These are phyloP conservation scores for Pristionchus arcanus DNA, from an alignment of 2,888 invertebrate species.

Conservation along the genomic window DNA sequence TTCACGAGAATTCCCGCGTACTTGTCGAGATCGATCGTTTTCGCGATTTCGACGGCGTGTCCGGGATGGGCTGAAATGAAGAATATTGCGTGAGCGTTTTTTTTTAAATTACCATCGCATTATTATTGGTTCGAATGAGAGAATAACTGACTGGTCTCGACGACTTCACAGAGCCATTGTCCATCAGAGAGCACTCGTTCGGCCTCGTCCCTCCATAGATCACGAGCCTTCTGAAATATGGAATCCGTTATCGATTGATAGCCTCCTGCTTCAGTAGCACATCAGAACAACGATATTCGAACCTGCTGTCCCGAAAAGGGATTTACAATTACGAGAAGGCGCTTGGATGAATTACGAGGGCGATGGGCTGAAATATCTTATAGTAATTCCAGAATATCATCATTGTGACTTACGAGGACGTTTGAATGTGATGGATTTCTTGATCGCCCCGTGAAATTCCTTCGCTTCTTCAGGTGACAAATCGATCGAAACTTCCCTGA, in stretches of 20 bases:
- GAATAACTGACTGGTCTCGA: conserved; percentile 60
- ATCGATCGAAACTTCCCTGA: not conserved
- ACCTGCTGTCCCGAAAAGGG: conserved; percentile 66
- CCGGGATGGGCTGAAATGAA: conserved; percentile 82
- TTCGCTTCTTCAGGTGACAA: conserved; percentile 21
- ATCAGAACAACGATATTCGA: conserved; percentile 10
- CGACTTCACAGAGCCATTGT: conserved; percentile 59
- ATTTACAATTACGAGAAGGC: conserved; percentile 64
- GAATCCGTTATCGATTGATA: not conserved
- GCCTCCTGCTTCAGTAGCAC: too few relatives aligned
- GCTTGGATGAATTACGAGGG: conserved; percentile 50
- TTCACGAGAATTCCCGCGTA: conserved; percentile 88
- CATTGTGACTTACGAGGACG: not conserved
- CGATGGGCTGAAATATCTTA: conserved; percentile 56
- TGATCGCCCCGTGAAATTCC: not conserved
- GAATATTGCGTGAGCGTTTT: not conserved
- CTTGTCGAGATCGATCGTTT: conserved; percentile 84
- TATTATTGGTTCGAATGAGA: not conserved
- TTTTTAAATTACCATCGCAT: not conserved
- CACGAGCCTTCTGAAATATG: not conserved
- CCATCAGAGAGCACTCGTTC: conserved; percentile 57
- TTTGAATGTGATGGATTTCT: not conserved
- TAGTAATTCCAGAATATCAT: not conserved
- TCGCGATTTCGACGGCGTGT: conserved; percentile 88
- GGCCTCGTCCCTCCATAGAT: conserved; percentile 57